A percentile compares a stretch with the other conserved stretches of the same genome.
Conservation (phyloP, 2,113 vertebrate genomes). For the Hirundichthys speculiger region DNA sequence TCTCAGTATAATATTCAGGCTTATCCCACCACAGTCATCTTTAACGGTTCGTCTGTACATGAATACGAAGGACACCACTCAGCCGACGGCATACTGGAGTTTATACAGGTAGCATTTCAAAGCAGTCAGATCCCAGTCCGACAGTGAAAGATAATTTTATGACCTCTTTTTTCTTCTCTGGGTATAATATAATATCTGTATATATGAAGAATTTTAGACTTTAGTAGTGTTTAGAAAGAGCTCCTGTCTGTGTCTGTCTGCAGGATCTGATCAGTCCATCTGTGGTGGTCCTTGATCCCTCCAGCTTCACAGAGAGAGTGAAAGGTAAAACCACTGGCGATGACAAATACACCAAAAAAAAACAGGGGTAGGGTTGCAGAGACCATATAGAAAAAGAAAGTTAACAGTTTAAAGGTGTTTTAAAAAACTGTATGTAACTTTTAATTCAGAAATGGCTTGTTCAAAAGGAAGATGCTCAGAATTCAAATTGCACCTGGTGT, state of each 20-base stretch:
- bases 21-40: slow-evolving; percentile 96
- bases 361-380: no score
- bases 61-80: slow-evolving; percentile 97
- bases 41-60: slow-evolving; percentile 92
- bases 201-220: not conserved
- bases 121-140: no score
- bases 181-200: no score
- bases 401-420: no score
- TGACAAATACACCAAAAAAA: no score
- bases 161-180: not conserved
- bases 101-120: slow-evolving; percentile 86
- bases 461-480: no score
- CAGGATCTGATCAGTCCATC: slow-evolving; percentile 94
- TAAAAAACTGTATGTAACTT: no score
- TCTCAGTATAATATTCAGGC: slow-evolving; percentile 93
- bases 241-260: slow-evolving; percentile 31
- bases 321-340: slow-evolving; percentile 50
- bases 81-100: slow-evolving; percentile 94
- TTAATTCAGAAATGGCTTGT: no score
- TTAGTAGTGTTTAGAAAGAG: not conserved
- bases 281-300: slow-evolving; percentile 86
- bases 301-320: slow-evolving; percentile 83
- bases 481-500: no score
- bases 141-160: no score
- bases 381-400: no score